Percentiles rank a stretch among this genome's conserved stretches.
These are phyloP conservation scores for Kradibia gibbosae DNA, from an alignment of 1,140 invertebrate species.

Conservation along the genomic window DNA sequence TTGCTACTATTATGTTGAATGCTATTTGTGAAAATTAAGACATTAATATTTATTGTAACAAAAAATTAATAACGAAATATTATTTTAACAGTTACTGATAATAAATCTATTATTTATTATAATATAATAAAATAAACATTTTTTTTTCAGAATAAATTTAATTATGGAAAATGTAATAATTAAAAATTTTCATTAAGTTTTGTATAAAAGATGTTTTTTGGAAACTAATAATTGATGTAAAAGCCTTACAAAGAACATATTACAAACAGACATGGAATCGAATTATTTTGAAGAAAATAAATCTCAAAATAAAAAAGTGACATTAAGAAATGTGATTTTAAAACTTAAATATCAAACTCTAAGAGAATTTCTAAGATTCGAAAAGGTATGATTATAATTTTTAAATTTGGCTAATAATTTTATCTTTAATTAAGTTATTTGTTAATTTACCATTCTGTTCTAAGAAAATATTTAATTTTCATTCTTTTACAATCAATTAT, in stretches of 20 bases:
- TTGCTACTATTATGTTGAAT: not conserved
- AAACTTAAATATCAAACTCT: slow-evolving; percentile 33
- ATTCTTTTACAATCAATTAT: slow-evolving; percentile 1
- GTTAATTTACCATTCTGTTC: not conserved
- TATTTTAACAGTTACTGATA: not conserved
- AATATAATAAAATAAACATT: not conserved
- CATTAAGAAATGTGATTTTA: slow-evolving; percentile 11
- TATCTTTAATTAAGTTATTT: slow-evolving; percentile 11
- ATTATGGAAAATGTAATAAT: not conserved
- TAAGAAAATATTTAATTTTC: not conserved
- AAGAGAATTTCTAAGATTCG: slow-evolving; percentile 23
- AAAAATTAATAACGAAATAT: not conserved
- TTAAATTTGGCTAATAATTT: not conserved
- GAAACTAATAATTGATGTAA: not conserved
- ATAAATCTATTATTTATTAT: too few relatives aligned
- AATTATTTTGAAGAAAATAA: slow-evolving; percentile 22
- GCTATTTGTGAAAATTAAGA: too few relatives aligned
- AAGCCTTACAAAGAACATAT: not conserved
- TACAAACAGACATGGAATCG: slow-evolving; percentile 32
- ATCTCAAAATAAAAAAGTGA: slow-evolving; percentile 7
- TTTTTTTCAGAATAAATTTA: not conserved
- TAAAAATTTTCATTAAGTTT: not conserved
- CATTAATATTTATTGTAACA: too few relatives aligned
- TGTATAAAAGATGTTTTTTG: not conserved
- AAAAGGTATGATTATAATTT: slow-evolving; percentile 19